These are phyloP conservation scores for Ptilonorhynchus violaceus DNA, from an alignment of 2,113 vertebrate species.

Conservation along the genomic window DNA sequence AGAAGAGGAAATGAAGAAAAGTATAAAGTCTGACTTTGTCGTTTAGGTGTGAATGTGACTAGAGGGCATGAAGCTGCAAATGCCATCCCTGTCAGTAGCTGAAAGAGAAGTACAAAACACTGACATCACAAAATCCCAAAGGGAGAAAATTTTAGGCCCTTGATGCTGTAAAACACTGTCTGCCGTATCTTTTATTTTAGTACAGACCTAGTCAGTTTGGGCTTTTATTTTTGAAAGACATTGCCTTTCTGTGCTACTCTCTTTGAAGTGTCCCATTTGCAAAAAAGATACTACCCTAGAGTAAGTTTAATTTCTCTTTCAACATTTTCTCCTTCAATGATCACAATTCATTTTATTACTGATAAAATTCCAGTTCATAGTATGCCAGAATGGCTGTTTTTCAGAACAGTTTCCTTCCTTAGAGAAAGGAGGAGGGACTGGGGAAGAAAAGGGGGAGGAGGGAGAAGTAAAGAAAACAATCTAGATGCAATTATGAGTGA, in stretches of 20 bases:
- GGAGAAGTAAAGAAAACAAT: not conserved
- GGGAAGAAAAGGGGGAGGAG: not conserved
- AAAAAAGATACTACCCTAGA: not conserved
- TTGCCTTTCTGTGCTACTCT: not conserved
- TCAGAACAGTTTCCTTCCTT: not conserved
- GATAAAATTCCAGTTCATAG: constrained; percentile 1
- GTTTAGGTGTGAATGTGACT: constrained; percentile 35
- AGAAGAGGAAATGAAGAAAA: constrained; percentile 27
- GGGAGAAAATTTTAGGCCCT: not conserved
- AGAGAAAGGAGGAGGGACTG: not conserved
- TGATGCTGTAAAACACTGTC: not conserved
- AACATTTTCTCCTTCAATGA: not conserved
- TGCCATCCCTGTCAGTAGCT: not conserved
- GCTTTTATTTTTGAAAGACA: not conserved
- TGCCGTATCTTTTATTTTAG: not conserved
- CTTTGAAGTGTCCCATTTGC: not conserved
- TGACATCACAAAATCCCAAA: not conserved
- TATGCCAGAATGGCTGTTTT: not conserved
- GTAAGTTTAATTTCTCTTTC: not conserved
- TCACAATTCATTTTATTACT: not conserved
- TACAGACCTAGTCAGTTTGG: not conserved
- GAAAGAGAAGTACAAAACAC: not conserved
- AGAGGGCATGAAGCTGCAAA: constrained; percentile 14
- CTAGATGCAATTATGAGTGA: constrained; percentile 52
- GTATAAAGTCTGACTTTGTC: not conserved